Conservation (phyloP, 2,113 vertebrate genomes). For the Potamarius usumacintae region DNA sequence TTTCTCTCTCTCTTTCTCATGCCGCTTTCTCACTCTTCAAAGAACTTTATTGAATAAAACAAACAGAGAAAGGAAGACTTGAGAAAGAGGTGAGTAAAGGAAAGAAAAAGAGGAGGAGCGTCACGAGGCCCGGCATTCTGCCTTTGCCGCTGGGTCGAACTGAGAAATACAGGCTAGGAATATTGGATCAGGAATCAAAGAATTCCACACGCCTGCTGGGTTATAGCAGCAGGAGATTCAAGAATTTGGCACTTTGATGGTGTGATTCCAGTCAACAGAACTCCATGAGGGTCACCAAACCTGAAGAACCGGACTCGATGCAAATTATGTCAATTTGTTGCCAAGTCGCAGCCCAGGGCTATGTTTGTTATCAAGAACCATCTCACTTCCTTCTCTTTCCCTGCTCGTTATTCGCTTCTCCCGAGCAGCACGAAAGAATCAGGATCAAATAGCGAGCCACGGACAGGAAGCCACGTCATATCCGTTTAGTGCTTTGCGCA, state of each 20-base stretch:
- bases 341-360: constrained; percentile 13
- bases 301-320: constrained; percentile 4
- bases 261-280: constrained; percentile 40
- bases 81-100: constrained; percentile 47
- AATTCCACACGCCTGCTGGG: constrained; percentile 39
- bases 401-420: background rate
- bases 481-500: constrained; percentile 27
- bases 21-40: constrained; percentile 63
- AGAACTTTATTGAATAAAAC: constrained; percentile 67
- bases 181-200: constrained; percentile 48
- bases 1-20: constrained; percentile 50
- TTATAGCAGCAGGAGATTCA: constrained; percentile 42
- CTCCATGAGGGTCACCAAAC: constrained; percentile 34
- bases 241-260: constrained; percentile 36
- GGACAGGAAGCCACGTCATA: constrained; percentile 32
- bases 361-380: background rate
- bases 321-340: constrained; percentile 46
- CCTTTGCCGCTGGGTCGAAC: constrained; percentile 7
- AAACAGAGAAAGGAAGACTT: constrained; percentile 63
- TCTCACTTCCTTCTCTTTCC: constrained; percentile 1
- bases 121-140: constrained; percentile 34
- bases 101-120: constrained; percentile 22
- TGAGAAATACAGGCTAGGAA: constrained; percentile 34
- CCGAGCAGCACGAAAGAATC: constrained; percentile 27
- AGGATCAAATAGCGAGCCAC: constrained; percentile 45